Percentiles rank a stretch among this genome's conserved stretches.
Conservation (phyloP, 2,797 vertebrate genomes). For the Chelidonichthys spinosus region DNA sequence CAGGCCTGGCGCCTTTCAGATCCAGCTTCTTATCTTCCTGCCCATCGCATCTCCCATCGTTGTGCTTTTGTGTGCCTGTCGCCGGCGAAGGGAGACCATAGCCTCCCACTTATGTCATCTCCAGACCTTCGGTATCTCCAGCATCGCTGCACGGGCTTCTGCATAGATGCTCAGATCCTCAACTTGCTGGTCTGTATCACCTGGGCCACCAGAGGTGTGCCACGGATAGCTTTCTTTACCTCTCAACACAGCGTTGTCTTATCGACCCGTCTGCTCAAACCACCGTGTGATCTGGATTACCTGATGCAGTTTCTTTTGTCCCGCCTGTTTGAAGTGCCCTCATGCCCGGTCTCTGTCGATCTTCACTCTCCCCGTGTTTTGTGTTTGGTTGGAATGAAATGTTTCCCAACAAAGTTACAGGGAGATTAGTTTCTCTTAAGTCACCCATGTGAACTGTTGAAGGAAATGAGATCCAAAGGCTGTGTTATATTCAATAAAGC, state of each 20-base stretch:
- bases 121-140: slow-evolving; percentile 77
- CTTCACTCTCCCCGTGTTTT: slow-evolving; percentile 67
- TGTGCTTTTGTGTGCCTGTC: slow-evolving; percentile 78
- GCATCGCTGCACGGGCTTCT: slow-evolving; percentile 65
- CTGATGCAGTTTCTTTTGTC: slow-evolving; percentile 76
- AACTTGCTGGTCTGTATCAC: slow-evolving; percentile 74
- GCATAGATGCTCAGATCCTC: slow-evolving; percentile 64
- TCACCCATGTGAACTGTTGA: slow-evolving; percentile 16
- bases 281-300: slow-evolving; percentile 74
- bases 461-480: slow-evolving; percentile 8
- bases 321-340: slow-evolving; percentile 76
- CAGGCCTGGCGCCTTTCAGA: slow-evolving; percentile 87
- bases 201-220: slow-evolving; percentile 77
- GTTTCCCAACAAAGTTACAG: slow-evolving; percentile 47
- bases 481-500: background rate
- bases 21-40: slow-evolving; percentile 84
- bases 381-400: slow-evolving; percentile 47
- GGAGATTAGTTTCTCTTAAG: slow-evolving; percentile 28
- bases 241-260: slow-evolving; percentile 83
- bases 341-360: slow-evolving; percentile 64
- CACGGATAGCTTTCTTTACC: slow-evolving; percentile 83
- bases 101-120: slow-evolving; percentile 81
- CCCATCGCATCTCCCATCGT: slow-evolving; percentile 85
- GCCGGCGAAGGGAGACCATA: slow-evolving; percentile 64
- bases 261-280: slow-evolving; percentile 76